Evolutionary conservation across 1,140 invertebrate genomes (phyloP), one percentile per base, ranked within the genome.

Genomic region (Gyrodactylus bullatarudis): DNA sequence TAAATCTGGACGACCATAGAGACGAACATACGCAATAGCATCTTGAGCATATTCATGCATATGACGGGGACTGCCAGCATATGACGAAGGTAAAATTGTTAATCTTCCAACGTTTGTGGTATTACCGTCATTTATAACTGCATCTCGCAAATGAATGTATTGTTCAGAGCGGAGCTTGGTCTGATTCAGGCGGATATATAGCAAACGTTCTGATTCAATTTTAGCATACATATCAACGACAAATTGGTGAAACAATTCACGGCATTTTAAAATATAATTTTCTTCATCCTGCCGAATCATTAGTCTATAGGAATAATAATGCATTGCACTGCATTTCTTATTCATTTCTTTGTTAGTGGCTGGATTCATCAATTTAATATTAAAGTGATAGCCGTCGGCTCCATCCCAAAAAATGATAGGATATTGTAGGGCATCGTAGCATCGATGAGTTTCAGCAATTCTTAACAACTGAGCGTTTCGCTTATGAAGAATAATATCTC

Each of bases 1-100:
- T 1, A 81, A 74, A 74, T 78, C 77, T 21, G 81, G 80, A 27
- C 77, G 76, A n/a, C n/a, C n/a, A n/a, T n/a, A n/a, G n/a, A n/a
- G n/a, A n/a, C n/a, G n/a, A n/a, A 84, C 83, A 76, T 83, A 84
- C 1, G 78, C 76, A 78, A 83, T 81, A 0, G 80, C 79, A 78
- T 84, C 82, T 76, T 82, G 80, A 26, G 76, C 77, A 68, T 79
- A 78, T 75, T 83, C 79, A 68, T 82, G 78, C 79, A 81, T 81
- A 71, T 79, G 74, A 34, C 81, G 75, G 72, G 80, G 80, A 74
- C 80, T 76, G 1, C 79, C 79, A 20, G 74, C 76, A 75, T 78
- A 82, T 1, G 76, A 74, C 19, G 76, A 79, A 20, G 82, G 81
- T 2, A 83, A 75, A 75, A 83, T 82, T 0, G 79, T 75, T 73